Conservation (phyloP, 2,797 vertebrate genomes). For the Poeciliopsis turneri region DNA sequence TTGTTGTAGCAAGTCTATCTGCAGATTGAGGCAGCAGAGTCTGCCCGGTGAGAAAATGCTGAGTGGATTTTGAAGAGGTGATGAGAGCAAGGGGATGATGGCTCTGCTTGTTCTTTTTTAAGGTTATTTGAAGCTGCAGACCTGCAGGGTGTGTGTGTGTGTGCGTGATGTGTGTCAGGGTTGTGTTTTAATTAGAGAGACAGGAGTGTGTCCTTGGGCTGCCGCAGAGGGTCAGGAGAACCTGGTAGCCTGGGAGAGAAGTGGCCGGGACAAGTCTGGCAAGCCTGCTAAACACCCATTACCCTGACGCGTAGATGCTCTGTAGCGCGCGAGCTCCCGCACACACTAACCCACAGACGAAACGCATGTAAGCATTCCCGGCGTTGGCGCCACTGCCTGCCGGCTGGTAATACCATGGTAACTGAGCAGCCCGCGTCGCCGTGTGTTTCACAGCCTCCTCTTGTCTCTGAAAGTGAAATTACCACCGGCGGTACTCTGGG, state of each 20-base stretch:
- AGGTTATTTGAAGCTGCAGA: slow-evolving; percentile 79
- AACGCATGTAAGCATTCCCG: slow-evolving; percentile 17
- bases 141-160: slow-evolving; percentile 64
- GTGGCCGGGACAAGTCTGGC: slow-evolving; percentile 72
- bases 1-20: slow-evolving; percentile 57
- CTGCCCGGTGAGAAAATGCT: slow-evolving; percentile 67
- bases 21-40: slow-evolving; percentile 53
- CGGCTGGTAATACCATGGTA: slow-evolving; percentile 66
- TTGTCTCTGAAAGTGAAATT: slow-evolving; percentile 65
- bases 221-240: slow-evolving; percentile 76
- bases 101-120: slow-evolving; percentile 73
- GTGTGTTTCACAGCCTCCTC: slow-evolving; percentile 63
- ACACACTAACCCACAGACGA: slow-evolving; percentile 45
- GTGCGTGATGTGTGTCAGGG: slow-evolving; percentile 57
- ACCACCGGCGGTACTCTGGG: slow-evolving; percentile 61
- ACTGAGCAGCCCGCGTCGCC: slow-evolving; percentile 66
- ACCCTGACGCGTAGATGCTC: slow-evolving; percentile 63
- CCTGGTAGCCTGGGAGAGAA: slow-evolving; percentile 69
- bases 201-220: slow-evolving; percentile 80
- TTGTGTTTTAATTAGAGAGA: slow-evolving; percentile 85
- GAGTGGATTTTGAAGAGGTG: slow-evolving; percentile 77
- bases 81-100: slow-evolving; percentile 74
- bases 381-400: slow-evolving; percentile 65
- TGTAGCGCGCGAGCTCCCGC: slow-evolving; percentile 30
- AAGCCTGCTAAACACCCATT: slow-evolving; percentile 79